Evolutionary conservation across 2,113 vertebrate genomes (phyloP), one percentile per base, ranked within the genome.

Genomic region (Suricata suricatta): DNA sequence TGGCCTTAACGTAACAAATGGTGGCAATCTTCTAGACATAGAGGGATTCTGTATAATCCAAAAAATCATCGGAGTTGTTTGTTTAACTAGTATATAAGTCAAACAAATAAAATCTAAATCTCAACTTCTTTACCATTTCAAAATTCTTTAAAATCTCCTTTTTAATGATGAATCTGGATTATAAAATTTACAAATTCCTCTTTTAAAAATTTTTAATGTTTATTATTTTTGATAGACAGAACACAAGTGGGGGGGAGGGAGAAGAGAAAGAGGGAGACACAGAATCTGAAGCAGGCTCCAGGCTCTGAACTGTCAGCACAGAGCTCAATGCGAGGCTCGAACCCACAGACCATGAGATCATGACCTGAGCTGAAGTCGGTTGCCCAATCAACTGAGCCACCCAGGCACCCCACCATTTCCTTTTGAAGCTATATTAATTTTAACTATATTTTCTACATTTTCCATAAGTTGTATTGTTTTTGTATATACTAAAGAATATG

Each of bases 81-180:
- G 29, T 74, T 97, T 80, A 83, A 96, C 38, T 81, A 66, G 76
- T 69, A 95, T 63, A 60, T 83, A 68, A 27, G 52, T 77, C 82
- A 93, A 38, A 90, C 12, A 84, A 47, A 82, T 50, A 82, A 33
- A 93, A 80, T n/a, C 4, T 47, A 81, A 96, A 90, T 88, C 12
- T 83, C 72, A 95, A 85, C 10, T 82, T 76, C 47, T 88, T 86
- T 88, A 76, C 35, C 71, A 76, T 92, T 97, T 97, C 5, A 89
- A 93, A 92, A 64, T 83, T 82, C 23, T 76, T 96, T 83, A 97
- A 66, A 95, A 85, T 71, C 50, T 93, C 21, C 76, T 93, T 74
- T 81, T 63, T 41, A 68, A 81, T 72, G 68, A 81, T 60, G 12
- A 93, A 68, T 25, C 44, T 60, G 11, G 25, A 64, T 89, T 80